Percentiles rank a stretch among this genome's conserved stretches.
phyloP scores from a whole-genome alignment of 2,888 invertebrate species.

The Phania funesta region DNA sequence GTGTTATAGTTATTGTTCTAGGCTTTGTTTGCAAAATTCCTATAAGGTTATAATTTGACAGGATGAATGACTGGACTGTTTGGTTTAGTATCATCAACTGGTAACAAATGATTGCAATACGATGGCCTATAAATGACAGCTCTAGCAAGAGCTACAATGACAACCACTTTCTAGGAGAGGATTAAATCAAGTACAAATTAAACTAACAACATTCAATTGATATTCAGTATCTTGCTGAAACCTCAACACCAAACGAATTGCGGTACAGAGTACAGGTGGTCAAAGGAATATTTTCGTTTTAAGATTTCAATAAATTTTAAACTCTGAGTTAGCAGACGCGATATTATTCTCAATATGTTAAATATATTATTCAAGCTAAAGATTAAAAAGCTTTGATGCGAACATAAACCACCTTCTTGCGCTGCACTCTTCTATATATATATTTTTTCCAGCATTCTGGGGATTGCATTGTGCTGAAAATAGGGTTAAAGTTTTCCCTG shows the following conservation, averaged over 20 bases:
- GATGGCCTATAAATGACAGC: slow-evolving; percentile 62
- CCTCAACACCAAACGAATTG: background rate
- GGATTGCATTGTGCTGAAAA: no score
- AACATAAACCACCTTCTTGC: no score
- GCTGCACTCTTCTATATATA: no score
- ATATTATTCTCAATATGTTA: no score
- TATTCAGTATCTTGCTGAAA: slow-evolving; percentile 3
- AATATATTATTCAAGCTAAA: no score
- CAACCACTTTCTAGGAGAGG: slow-evolving; percentile 28
- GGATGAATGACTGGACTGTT: slow-evolving; percentile 27
- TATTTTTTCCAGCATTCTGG: no score
- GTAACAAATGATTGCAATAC: slow-evolving; percentile 33
- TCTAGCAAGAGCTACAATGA: slow-evolving; percentile 31
- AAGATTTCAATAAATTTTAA: no score
- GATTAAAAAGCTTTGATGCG: no score
- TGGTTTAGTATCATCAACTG: slow-evolving; percentile 43
- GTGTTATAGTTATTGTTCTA: background rate
- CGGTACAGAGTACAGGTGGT: no score
- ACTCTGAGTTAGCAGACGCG: no score
- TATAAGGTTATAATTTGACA: slow-evolving; percentile 60
- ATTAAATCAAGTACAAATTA: slow-evolving; percentile 64
- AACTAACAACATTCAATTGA: slow-evolving; percentile 47
- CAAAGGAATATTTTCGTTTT: no score
- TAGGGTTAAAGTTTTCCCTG: no score
- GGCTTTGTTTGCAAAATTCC: slow-evolving; percentile 17